A percentile compares a stretch with the other conserved stretches of the same genome.
Conservation (phyloP, 2,113 vertebrate species). For the Suncus etruscus region DNA sequence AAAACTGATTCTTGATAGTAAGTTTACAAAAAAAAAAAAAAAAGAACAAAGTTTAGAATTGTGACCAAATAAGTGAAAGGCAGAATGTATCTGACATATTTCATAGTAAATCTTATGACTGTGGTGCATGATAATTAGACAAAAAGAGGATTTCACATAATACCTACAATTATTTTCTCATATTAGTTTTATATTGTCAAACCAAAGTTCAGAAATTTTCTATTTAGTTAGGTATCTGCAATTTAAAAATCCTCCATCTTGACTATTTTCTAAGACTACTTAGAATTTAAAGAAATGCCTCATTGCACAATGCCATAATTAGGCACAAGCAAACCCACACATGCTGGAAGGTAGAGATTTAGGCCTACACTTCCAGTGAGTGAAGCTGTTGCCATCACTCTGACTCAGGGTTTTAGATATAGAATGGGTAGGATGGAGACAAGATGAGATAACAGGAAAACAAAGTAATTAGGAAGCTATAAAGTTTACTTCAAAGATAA, state of each 20-base stretch:
- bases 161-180: slow-evolving; percentile 69
- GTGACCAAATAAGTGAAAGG: slow-evolving; percentile 63
- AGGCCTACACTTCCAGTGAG: too few species aligned
- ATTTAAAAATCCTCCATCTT: slow-evolving; percentile 8
- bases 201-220: slow-evolving; percentile 60
- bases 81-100: slow-evolving; percentile 42
- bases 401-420: neutral
- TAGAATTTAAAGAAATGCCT: slow-evolving; percentile 27
- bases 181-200: slow-evolving; percentile 68
- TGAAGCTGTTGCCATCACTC: neutral
- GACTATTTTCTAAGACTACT: slow-evolving; percentile 16
- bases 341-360: neutral
- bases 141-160: slow-evolving; percentile 64
- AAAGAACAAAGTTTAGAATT: slow-evolving; percentile 51
- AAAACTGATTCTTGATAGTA: too few species aligned
- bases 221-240: slow-evolving; percentile 51
- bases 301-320: neutral
- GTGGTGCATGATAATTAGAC: slow-evolving; percentile 60
- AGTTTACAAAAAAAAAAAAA: too few species aligned
- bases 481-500: neutral
- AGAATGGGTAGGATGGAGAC: neutral
- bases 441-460: neutral
- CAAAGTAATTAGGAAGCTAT: too few species aligned
- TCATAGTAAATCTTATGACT: slow-evolving; percentile 57
- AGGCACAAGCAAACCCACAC: neutral